Base-by-base conservation (phyloP, 2,797 vertebrate species). In the Propithecus perrieri region DNA sequence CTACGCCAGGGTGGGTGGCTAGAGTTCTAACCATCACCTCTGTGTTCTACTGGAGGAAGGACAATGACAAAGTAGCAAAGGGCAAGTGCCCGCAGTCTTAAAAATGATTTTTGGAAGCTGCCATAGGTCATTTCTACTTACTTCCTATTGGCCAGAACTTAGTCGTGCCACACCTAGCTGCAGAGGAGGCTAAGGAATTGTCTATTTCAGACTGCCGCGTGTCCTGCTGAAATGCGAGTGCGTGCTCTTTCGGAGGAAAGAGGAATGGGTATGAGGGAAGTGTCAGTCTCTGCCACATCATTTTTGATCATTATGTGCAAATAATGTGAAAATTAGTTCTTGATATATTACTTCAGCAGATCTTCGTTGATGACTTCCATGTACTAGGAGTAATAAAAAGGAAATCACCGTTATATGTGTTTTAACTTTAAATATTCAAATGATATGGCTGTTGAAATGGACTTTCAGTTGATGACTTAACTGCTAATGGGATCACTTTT, bases 391-490 rank as follows among this genome's bases (percentile, higher is more conserved):
- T 84, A 71, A 85, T 87, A 76, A 78, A 89, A 94, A 92, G 43
- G 50, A 80, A 83, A 67, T 55, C 13, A 75, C 22, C 67, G 53
- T 71, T 92, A 15, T 84, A 65, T 55, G 2, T 84, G 18, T 92
- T 96, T 95, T 88, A 43, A 94, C 43, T 79, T 79, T 74, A 89
- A 95, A 83, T 84, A 91, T 46, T 90, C 33, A 90, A 46, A 17
- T 86, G 28, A 71, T 92, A 74, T 89, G 55, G 13, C 30, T 76
- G 35, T 79, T 93, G 24, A 72, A 50, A 46, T 85, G 33, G 46
- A 22, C 48, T 88, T 84, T 61, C 43, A 59, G 48, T 61, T 79
- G 71, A 61, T 50, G 43, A 53, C 3, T 74, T 92, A 87, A 83
- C 10, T 83, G 28, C 53, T 87, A 67, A 67, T 61, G 17, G 46